phyloP scores from a whole-genome alignment of 2,888 invertebrate species.

The Microctonus brassicae region DNA sequence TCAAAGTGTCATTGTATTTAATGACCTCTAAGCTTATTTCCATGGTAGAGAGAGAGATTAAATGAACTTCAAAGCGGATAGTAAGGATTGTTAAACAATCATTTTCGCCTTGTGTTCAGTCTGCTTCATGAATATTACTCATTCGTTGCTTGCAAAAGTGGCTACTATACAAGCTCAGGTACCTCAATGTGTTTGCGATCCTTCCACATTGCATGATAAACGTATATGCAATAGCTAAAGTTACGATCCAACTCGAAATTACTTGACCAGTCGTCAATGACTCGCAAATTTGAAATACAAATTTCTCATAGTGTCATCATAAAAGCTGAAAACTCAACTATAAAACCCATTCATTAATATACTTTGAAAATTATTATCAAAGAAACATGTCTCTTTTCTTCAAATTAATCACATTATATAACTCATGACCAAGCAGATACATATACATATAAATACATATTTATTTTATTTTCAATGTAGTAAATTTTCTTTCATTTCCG shows the following conservation, averaged over 20 bases:
- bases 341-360: background rate
- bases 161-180: background rate
- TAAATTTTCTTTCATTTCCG: background rate
- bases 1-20: background rate
- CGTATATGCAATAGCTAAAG: slow-evolving; percentile 1
- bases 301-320: background rate
- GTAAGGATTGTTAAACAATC: slow-evolving; percentile 44
- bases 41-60: slow-evolving; percentile 5
- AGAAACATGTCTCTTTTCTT: background rate
- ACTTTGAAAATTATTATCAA: background rate
- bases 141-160: slow-evolving; percentile 23
- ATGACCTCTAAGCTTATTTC: background rate
- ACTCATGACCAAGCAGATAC: background rate
- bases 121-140: slow-evolving; percentile 48
- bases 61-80: slow-evolving; percentile 21
- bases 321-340: background rate
- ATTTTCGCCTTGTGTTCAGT: slow-evolving; percentile 40
- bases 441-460: background rate
- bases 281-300: background rate
- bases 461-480: background rate
- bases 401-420: background rate
- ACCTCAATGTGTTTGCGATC: slow-evolving; percentile 28
- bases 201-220: slow-evolving; percentile 11
- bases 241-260: slow-evolving; percentile 20
- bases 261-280: slow-evolving; percentile 27